Conservation (phyloP, 2,113 vertebrate genomes). For the Mustela lutreola region DNA sequence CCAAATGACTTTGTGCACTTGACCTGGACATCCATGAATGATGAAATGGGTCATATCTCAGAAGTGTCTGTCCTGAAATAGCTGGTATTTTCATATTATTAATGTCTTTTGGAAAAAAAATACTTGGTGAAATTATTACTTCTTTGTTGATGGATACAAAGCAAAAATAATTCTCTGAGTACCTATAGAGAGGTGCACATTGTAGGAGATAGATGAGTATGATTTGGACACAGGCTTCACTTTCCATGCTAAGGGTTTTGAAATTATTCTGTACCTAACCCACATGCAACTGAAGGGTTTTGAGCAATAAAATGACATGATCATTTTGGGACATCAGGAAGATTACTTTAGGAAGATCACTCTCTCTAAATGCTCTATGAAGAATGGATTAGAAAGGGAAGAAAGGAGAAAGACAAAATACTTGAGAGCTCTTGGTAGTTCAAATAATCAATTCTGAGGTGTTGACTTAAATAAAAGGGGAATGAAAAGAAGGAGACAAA, state of each 20-base stretch:
- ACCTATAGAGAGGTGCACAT: background rate
- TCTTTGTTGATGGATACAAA: background rate
- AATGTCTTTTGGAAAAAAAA: background rate
- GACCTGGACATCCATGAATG: background rate
- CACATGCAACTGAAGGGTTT: background rate
- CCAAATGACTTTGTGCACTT: background rate
- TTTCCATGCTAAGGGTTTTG: background rate
- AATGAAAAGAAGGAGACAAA: background rate
- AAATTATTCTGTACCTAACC: constrained; percentile 3
- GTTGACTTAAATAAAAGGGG: background rate
- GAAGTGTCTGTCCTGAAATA: background rate
- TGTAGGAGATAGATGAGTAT: constrained; percentile 13
- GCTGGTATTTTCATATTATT: background rate
- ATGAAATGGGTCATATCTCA: background rate
- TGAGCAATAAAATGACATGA: background rate
- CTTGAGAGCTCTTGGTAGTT: background rate
- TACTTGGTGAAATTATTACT: constrained; percentile 1
- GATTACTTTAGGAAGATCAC: background rate
- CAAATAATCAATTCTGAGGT: constrained; percentile 12
- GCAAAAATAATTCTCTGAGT: constrained; percentile 22
- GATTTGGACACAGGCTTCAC: background rate
- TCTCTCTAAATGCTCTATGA: background rate
- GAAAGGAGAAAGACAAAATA: background rate
- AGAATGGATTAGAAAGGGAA: background rate
- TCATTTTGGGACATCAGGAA: background rate